These are phyloP conservation scores for Calameuta filiformis DNA, from an alignment of 2,888 invertebrate species.

Conservation along the genomic window DNA sequence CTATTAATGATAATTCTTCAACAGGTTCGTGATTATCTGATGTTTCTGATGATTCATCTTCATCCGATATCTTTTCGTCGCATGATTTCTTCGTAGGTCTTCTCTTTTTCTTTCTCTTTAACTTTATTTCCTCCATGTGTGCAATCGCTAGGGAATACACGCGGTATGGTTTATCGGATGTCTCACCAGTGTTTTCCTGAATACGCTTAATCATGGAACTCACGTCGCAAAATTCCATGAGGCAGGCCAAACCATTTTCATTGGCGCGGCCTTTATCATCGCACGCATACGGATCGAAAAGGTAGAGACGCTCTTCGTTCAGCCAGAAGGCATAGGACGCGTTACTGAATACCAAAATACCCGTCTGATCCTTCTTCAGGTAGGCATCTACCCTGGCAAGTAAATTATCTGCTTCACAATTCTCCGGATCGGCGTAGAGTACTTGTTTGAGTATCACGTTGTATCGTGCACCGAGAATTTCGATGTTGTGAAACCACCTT, in stretches of 20 bases:
- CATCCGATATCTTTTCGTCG: slow-evolving; percentile 10
- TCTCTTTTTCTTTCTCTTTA: background rate
- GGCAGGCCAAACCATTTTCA: slow-evolving; percentile 40
- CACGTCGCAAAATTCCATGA: slow-evolving; percentile 45
- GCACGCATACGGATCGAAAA: slow-evolving; percentile 59
- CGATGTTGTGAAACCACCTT: slow-evolving; percentile 49
- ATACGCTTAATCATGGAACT: slow-evolving; percentile 43
- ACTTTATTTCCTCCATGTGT: slow-evolving; percentile 44
- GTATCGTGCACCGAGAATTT: slow-evolving; percentile 44
- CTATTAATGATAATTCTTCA: slow-evolving; percentile 40
- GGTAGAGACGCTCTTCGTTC: slow-evolving; percentile 39
- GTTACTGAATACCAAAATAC: slow-evolving; percentile 51
- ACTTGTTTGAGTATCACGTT: slow-evolving; percentile 51
- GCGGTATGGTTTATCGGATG: slow-evolving; percentile 39
- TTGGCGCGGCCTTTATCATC: slow-evolving; percentile 43
- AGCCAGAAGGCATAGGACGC: slow-evolving; percentile 56
- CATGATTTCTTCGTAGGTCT: slow-evolving; percentile 17
- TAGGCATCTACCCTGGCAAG: slow-evolving; percentile 33
- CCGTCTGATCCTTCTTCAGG: slow-evolving; percentile 44
- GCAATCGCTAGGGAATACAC: slow-evolving; percentile 50
- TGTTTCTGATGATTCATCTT: slow-evolving; percentile 10
- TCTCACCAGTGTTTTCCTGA: slow-evolving; percentile 38
- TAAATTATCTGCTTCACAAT: slow-evolving; percentile 39
- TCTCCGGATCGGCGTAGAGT: slow-evolving; percentile 48
- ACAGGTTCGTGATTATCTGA: slow-evolving; percentile 15